A percentile compares a stretch with the other conserved stretches of the same genome.
Evolutionary conservation across 2,888 invertebrate genomes (phyloP).

Genomic region (Keiferia lycopersicella): DNA sequence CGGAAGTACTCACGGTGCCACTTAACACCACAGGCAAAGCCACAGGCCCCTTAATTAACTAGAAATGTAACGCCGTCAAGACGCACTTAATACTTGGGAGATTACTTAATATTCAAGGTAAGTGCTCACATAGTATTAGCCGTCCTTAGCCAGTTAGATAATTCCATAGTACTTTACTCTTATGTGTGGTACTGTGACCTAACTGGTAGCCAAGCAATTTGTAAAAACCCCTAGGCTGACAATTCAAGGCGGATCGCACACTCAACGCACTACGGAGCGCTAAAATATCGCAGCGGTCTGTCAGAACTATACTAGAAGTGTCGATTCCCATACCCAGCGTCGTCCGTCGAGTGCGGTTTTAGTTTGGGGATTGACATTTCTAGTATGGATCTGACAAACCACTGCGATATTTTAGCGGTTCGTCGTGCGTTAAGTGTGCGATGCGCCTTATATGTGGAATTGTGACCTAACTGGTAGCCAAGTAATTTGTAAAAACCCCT

Average conservation of each 20-base stretch:
- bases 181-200: not conserved
- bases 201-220: slow-evolving; percentile 11
- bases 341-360: no score
- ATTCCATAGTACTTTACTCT: not conserved
- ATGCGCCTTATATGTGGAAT: not conserved
- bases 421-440: no score
- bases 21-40: not conserved
- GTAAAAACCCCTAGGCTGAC: slow-evolving; percentile 3
- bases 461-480: slow-evolving; percentile 12
- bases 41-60: slow-evolving; percentile 3
- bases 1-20: no score
- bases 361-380: no score
- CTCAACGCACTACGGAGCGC: no score
- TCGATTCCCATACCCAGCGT: no score
- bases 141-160: slow-evolving; percentile 15
- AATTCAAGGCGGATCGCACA: no score
- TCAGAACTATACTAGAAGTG: no score
- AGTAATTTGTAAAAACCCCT: not conserved
- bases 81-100: not conserved
- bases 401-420: no score
- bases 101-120: slow-evolving; percentile 4
- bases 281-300: no score
- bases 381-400: no score
- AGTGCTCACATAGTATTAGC: slow-evolving; percentile 12
- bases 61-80: not conserved